Base-by-base conservation (phyloP, 2,797 vertebrate genomes). In the Borostomias antarcticus region DNA sequence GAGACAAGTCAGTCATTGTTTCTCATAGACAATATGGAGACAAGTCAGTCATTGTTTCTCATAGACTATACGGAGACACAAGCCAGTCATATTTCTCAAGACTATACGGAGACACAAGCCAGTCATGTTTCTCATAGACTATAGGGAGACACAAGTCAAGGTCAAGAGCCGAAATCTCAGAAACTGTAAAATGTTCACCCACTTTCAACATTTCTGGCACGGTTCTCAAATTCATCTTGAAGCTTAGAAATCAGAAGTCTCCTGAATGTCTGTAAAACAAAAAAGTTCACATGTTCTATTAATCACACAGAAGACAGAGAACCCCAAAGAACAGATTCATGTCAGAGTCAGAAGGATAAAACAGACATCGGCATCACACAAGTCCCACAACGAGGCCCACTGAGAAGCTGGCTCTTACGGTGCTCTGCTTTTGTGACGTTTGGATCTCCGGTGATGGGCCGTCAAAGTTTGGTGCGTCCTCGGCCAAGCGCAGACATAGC, bases 141-240 rank as follows among this genome's bases (percentile, higher is more conserved):
- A 19, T 28, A 56, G 1, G 2, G 15, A 29, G 13, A 54, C 1
- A 56, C 15, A 56, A 56, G 10, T 29, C 32, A 59, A n/a, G 40
- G 40, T 45, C 17, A 40, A 37, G 35, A 40, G 37, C n/a, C n/a
- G 9, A 40, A 10, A 40, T 13, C 40, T 15, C 6, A 4, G 2
- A 43, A 1, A 3, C 5, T 4, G 0, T 4, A 45, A 45, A 43
- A 17, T 1, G 0, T 28, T 17, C 23, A 77, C 95, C 92, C 85
- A 98, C 97, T 92, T 92, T 99, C 97, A 94, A 98, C 97, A 98
- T 99, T 98, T 96, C 95, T 96, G 93, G 97, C 92, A 89, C 96
- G 94, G 88, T 99, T 99, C 92, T 98, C 97, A 98, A 99, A 99
- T 97, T 98, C 97, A 98, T 98, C 97, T 94, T 99, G 97, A 94